Evolutionary conservation across 2,888 invertebrate species (phyloP).

Genomic region (Polyommatus icarus): DNA sequence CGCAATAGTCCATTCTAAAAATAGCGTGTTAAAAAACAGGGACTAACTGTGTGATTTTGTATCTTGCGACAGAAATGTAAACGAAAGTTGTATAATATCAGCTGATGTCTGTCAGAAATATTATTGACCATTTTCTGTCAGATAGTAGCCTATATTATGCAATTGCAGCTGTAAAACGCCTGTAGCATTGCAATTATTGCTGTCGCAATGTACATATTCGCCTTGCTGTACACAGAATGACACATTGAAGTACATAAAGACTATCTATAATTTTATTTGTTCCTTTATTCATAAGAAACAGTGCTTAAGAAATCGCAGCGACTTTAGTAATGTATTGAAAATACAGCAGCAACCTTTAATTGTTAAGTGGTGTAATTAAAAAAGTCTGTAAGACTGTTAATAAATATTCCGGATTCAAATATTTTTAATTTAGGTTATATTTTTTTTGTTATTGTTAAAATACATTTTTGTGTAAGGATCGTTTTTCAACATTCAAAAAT

Average conservation of each 20-base stretch:
- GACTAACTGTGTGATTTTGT: background rate
- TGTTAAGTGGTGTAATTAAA: background rate
- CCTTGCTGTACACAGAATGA: too few species aligned
- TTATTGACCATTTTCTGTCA: background rate
- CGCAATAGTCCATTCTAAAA: background rate
- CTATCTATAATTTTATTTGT: too few species aligned
- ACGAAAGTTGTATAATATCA: background rate
- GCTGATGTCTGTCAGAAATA: background rate
- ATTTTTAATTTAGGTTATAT: background rate
- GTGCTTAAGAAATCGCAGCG: background rate
- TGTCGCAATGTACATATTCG: too few species aligned
- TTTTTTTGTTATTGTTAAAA: background rate
- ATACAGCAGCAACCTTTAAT: background rate
- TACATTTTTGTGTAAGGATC: background rate
- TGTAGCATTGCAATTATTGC: background rate
- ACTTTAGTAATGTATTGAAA: background rate
- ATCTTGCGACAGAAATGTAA: background rate
- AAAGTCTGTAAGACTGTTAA: background rate
- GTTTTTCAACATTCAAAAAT: background rate
- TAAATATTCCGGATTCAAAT: background rate
- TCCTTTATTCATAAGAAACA: too few species aligned
- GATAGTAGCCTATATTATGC: background rate
- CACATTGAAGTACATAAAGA: too few species aligned
- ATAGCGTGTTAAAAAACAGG: background rate
- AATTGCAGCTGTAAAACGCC: background rate